Percentiles rank a stretch among this genome's conserved stretches.
phyloP scores from a whole-genome alignment of 2,888 invertebrate species.

The Himalopsyche tibetana region DNA sequence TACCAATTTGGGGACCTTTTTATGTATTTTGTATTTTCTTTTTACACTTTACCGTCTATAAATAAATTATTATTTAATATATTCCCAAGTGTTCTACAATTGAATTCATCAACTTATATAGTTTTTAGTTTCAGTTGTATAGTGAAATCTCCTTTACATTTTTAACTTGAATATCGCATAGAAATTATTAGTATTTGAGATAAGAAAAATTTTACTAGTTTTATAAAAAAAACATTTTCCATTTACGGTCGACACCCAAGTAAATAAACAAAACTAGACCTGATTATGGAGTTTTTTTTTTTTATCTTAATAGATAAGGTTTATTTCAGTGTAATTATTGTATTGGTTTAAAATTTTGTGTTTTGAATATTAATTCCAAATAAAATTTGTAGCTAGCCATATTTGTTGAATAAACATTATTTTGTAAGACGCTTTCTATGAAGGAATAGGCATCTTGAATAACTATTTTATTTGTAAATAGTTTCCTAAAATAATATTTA shows the following conservation, averaged over 20 bases:
- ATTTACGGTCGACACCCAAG: no score
- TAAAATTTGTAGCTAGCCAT: slow-evolving; percentile 57
- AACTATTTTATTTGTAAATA: background rate
- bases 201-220: no score
- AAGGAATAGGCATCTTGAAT: slow-evolving; percentile 14
- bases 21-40: background rate
- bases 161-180: slow-evolving; percentile 60
- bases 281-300: slow-evolving; percentile 44
- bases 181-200: no score
- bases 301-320: slow-evolving; percentile 45
- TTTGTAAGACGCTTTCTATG: slow-evolving; percentile 23
- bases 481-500: slow-evolving; percentile 27
- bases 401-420: background rate
- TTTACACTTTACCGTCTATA: background rate
- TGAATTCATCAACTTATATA: slow-evolving; percentile 42
- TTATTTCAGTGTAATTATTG: no score
- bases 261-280: no score
- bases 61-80: slow-evolving; percentile 16
- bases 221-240: no score
- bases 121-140: background rate
- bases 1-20: background rate
- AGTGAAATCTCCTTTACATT: background rate
- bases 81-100: background rate
- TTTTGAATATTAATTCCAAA: slow-evolving; percentile 58
- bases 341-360: slow-evolving; percentile 64